A percentile compares a stretch with the other conserved stretches of the same genome.
phyloP scores from a whole-genome alignment of 2,797 vertebrate species.

The Calcarius lapponicus region DNA sequence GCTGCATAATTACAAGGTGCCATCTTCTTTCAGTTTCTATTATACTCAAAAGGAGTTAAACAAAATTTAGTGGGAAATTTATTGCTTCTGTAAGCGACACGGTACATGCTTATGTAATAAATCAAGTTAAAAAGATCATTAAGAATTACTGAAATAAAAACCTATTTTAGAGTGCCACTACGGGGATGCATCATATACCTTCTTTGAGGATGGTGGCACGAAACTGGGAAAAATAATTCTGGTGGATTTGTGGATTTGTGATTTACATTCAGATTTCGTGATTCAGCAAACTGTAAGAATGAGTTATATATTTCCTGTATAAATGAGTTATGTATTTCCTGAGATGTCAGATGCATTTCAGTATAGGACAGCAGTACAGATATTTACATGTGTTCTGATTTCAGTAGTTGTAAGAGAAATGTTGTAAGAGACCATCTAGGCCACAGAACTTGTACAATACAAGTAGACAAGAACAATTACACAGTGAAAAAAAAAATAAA shows the following conservation, averaged over 20 bases:
- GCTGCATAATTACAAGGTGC: not conserved
- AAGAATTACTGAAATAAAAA: constrained; percentile 9
- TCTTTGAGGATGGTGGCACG: not conserved
- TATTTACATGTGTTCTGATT: not conserved
- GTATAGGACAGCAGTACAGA: not conserved
- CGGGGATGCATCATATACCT: not conserved
- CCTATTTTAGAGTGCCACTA: not conserved
- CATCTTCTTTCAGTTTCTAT: not conserved
- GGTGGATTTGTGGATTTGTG: not conserved
- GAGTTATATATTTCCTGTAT: not conserved
- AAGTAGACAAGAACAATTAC: not conserved
- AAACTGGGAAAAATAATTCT: not conserved
- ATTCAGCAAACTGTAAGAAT: not conserved
- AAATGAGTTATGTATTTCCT: not conserved
- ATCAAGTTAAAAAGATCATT: not conserved
- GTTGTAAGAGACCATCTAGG: not conserved
- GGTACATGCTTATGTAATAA: not conserved
- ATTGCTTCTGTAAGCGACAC: not conserved
- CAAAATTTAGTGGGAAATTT: not conserved
- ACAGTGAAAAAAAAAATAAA: not conserved
- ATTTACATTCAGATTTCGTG: not conserved
- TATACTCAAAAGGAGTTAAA: not conserved
- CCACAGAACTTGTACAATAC: not conserved
- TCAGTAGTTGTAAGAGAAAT: not conserved
- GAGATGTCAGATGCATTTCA: not conserved